A percentile compares a stretch with the other conserved stretches of the same genome.
These are phyloP conservation scores for Hemaris fuciformis DNA, from an alignment of 2,888 invertebrate genomes.

Conservation along the genomic window DNA sequence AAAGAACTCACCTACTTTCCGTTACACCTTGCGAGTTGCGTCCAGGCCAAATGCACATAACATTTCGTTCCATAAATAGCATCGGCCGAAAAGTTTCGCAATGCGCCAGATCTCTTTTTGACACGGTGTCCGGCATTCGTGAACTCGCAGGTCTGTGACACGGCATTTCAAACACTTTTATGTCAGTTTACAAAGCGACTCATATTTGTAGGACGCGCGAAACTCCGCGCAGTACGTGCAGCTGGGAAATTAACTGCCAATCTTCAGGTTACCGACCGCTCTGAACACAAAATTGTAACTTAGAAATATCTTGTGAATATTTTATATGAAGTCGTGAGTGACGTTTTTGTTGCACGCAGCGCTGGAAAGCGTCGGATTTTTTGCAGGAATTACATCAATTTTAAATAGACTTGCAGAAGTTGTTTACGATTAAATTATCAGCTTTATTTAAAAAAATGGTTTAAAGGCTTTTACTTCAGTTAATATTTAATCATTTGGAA, in stretches of 20 bases:
- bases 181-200: slow-evolving; percentile 28
- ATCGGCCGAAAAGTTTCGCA: slow-evolving; percentile 25
- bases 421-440: too few species aligned
- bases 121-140: slow-evolving; percentile 29
- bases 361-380: neutral
- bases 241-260: slow-evolving; percentile 4
- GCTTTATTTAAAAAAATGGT: too few species aligned
- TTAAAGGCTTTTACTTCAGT: too few species aligned
- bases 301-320: neutral
- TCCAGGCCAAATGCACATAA: neutral
- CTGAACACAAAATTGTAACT: neutral
- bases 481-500: too few species aligned
- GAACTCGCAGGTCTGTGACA: slow-evolving; percentile 23
- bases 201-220: slow-evolving; percentile 27
- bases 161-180: slow-evolving; percentile 30
- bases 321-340: neutral
- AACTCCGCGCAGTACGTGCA: neutral
- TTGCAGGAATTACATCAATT: neutral
- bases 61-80: neutral
- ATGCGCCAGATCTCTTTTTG: slow-evolving; percentile 31
- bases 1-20: slow-evolving; percentile 2
- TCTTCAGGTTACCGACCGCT: neutral
- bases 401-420: neutral
- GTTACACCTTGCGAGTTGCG: neutral
- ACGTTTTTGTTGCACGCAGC: neutral